Base-by-base conservation (phyloP, 2,888 invertebrate species). In the Electrophaes corylata region DNA sequence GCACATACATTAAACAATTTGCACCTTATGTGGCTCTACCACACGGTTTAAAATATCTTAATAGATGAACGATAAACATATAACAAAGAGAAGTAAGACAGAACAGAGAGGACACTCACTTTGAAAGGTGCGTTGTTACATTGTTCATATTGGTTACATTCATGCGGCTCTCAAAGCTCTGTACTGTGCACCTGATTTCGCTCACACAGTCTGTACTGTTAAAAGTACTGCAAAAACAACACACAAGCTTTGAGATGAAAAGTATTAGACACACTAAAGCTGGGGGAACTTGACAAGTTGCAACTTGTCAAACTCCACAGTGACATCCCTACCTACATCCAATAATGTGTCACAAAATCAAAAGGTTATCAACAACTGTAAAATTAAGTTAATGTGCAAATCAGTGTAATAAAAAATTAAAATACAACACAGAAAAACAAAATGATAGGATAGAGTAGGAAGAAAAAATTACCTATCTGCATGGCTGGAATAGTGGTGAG, bases 211-310 rank as follows among this genome's bases (percentile, higher is more conserved):
- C 91, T 85, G 90, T 87, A 88, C 89, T 90, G 84, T 91, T 88
- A 89, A 89, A 91, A 88, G 85, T 86, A 90, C 91, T 91, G 91
- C 86, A 89, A 88, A 86, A 86, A 91, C 86, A 88, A 88, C 83
- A 67, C 65, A 65, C 44, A 67, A 64, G 67, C 67, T 60, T 59
- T 64, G 55, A 70, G 51, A 62, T 46, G 39, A 43, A 57, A 40
- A 43, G 46, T 47, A 63, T 62, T 55, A 57, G 57, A 62, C 20
- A 40, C 60, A 55, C 60, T 16, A 39, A 6, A 39, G 16, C 14
- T 16, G 10, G 19, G n/a, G 20, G 19, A 5, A 14, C 43, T 43
- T 37, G 37, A 58, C 31, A 39, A 26, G 26, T 52, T 43, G 41
- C 47, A 58, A 53, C 29, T 53, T 48, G 26, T 51, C 51, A 20